A percentile compares a stretch with the other conserved stretches of the same genome.
Conservation (phyloP, 2,797 vertebrate species). For the Mareca strepera region DNA sequence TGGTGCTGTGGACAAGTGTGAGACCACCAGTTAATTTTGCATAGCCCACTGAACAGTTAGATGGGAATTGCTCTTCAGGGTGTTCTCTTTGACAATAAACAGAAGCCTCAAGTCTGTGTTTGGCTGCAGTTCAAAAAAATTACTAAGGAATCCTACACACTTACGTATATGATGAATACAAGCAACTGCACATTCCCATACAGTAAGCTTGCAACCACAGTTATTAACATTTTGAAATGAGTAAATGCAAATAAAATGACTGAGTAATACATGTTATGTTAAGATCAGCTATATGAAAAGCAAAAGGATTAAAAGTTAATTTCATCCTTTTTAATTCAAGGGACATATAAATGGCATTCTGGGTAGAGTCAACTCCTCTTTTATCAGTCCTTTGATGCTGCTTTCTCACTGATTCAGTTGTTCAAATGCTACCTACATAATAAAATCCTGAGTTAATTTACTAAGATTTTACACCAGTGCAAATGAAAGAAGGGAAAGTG, state of each 20-base stretch:
- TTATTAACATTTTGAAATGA: conserved; percentile 78
- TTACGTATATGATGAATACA: conserved; percentile 75
- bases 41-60: conserved; percentile 68
- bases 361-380: conserved; percentile 80
- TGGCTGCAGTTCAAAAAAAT: conserved; percentile 77
- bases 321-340: conserved; percentile 82
- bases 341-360: conserved; percentile 80
- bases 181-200: conserved; percentile 65
- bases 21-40: conserved; percentile 70
- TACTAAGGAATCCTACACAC: conserved; percentile 76
- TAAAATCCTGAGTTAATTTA: conserved; percentile 84
- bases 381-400: conserved; percentile 81
- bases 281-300: conserved; percentile 81
- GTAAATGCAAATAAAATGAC: conserved; percentile 80
- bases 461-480: conserved; percentile 84
- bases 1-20: conserved; percentile 8
- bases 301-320: conserved; percentile 83
- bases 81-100: conserved; percentile 79
- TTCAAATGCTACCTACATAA: conserved; percentile 84
- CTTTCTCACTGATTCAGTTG: conserved; percentile 81
- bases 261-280: conserved; percentile 74
- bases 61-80: conserved; percentile 78
- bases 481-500: conserved; percentile 84
- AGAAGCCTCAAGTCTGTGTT: conserved; percentile 76
- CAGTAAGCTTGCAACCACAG: conserved; percentile 61